phyloP scores from a whole-genome alignment of 2,888 invertebrate genomes.

The Ophraella communa region DNA sequence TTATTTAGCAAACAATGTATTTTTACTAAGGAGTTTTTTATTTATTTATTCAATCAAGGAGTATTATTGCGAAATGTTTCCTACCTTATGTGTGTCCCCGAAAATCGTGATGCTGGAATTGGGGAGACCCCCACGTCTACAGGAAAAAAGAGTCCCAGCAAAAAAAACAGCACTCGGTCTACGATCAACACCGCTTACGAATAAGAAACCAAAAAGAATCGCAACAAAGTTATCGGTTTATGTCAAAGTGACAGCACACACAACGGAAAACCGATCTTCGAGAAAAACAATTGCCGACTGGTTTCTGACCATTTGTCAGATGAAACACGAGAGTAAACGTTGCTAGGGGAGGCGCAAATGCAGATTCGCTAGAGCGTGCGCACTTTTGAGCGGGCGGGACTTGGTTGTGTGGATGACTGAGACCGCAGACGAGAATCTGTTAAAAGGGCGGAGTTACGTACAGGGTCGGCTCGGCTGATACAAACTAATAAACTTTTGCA shows the following conservation, averaged over 20 bases:
- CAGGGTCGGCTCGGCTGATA: not conserved
- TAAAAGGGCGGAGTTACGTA: slow-evolving; percentile 32
- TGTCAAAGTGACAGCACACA: slow-evolving; percentile 26
- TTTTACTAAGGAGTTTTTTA: no score
- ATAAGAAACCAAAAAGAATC: not conserved
- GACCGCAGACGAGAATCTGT: slow-evolving; percentile 14
- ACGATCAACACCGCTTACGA: not conserved
- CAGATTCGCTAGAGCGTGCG: slow-evolving; percentile 40
- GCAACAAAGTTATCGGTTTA: not conserved
- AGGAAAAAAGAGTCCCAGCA: slow-evolving; percentile 24
- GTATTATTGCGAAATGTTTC: not conserved
- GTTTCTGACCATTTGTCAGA: slow-evolving; percentile 42
- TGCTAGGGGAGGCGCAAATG: slow-evolving; percentile 57
- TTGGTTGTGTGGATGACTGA: slow-evolving; percentile 12
- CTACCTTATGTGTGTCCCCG: slow-evolving; percentile 60
- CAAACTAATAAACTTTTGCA: not conserved
- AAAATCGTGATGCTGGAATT: slow-evolving; percentile 60
- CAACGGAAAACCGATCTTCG: slow-evolving; percentile 34
- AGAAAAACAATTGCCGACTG: slow-evolving; percentile 39
- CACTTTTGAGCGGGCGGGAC: slow-evolving; percentile 35
- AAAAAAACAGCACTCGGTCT: not conserved
- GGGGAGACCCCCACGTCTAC: slow-evolving; percentile 51
- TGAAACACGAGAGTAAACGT: slow-evolving; percentile 45
- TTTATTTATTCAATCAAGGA: no score
- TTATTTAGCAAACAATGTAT: no score